A percentile compares a stretch with the other conserved stretches of the same genome.
phyloP scores from a whole-genome alignment of 1,140 invertebrate species.

The Drosophila oshimai region DNA sequence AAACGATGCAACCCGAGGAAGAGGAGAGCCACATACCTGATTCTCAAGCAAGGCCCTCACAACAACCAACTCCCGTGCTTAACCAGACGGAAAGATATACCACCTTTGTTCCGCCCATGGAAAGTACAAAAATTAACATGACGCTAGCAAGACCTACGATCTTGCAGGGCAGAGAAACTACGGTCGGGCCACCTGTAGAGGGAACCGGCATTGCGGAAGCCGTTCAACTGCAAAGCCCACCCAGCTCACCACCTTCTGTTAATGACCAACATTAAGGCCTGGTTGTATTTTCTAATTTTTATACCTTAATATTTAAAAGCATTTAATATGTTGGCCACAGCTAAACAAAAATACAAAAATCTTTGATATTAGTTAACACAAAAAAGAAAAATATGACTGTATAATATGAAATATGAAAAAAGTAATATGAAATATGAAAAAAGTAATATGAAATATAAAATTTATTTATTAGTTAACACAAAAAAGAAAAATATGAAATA shows the following conservation, averaged over 20 bases:
- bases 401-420: too few species aligned
- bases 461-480: too few species aligned
- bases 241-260: not conserved
- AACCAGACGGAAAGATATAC: conserved; percentile 19
- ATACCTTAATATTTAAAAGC: not conserved
- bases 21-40: not conserved
- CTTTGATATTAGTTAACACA: too few species aligned
- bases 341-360: too few species aligned
- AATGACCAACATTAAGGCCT: not conserved
- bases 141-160: not conserved
- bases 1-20: not conserved
- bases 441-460: too few species aligned
- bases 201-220: conserved; percentile 16
- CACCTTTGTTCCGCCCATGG: conserved; percentile 50
- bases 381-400: too few species aligned
- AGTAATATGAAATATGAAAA: too few species aligned
- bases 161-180: conserved; percentile 25
- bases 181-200: conserved; percentile 32
- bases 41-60: not conserved
- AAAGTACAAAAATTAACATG: conserved; percentile 34
- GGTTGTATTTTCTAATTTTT: not conserved
- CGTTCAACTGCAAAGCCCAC: not conserved
- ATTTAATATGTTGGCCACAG: too few species aligned
- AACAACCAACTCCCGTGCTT: not conserved
- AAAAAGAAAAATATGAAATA: too few species aligned